These are phyloP conservation scores for Sylvilagus floridanus DNA, from an alignment of 2,797 vertebrate genomes.

Conservation along the genomic window DNA sequence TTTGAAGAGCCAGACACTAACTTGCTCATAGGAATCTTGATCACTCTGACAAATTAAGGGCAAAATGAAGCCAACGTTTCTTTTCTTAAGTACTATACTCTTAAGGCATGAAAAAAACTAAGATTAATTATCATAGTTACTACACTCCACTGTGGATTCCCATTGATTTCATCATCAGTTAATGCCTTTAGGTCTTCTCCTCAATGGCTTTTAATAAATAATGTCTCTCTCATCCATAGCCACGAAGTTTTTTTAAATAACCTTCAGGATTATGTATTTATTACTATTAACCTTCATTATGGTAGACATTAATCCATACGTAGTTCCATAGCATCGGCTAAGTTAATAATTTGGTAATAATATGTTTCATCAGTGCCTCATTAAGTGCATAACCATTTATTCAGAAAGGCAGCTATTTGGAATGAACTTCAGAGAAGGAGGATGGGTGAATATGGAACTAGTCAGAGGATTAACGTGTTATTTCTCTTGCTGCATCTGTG, in stretches of 20 bases:
- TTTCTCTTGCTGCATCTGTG: neutral
- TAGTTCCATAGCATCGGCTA: constrained; percentile 28
- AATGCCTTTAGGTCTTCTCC: constrained; percentile 10
- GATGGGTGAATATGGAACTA: neutral
- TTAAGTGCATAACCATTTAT: constrained; percentile 41
- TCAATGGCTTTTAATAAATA: constrained; percentile 31
- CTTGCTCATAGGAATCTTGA: neutral
- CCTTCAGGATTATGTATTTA: neutral
- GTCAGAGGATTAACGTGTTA: neutral
- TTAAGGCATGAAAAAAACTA: neutral
- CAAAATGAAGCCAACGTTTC: neutral
- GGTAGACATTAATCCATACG: neutral
- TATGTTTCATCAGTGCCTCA: constrained; percentile 46
- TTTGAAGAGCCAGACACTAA: neutral
- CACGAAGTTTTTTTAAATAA: neutral
- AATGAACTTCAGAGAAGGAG: neutral
- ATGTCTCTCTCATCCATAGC: neutral
- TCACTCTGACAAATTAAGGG: neutral
- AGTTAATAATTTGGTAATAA: constrained; percentile 50
- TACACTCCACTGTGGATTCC: neutral
- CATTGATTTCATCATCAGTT: constrained; percentile 34
- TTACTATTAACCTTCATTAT: constrained; percentile 49
- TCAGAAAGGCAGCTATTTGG: constrained; percentile 1
- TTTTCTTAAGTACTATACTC: neutral
- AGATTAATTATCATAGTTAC: constrained; percentile 38